These are phyloP conservation scores for Suncus etruscus DNA, from an alignment of 2,113 vertebrate species.

Conservation along the genomic window DNA sequence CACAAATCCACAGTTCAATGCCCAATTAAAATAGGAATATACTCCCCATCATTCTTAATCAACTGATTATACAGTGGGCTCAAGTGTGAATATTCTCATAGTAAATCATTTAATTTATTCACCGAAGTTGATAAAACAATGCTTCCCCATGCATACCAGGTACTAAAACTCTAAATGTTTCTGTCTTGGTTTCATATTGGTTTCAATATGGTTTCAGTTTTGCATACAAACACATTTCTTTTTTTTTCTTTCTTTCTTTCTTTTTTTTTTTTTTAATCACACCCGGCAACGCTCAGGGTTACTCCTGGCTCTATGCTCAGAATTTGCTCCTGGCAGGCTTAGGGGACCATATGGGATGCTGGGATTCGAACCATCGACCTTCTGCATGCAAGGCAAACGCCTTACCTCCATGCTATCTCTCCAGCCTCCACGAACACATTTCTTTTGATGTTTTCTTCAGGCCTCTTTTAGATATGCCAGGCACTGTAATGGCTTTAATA, in stretches of 20 bases:
- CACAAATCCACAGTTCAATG: background rate
- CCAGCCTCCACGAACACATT: background rate
- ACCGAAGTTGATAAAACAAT: background rate
- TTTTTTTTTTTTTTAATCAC: no score
- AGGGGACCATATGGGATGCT: no score
- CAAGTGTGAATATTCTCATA: background rate
- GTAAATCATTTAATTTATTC: background rate
- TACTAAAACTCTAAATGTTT: slow-evolving; percentile 5
- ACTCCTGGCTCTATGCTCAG: no score
- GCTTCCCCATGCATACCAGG: background rate
- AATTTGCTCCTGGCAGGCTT: no score
- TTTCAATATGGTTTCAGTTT: background rate
- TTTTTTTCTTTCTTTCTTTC: no score
- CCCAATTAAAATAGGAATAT: background rate
- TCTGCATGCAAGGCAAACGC: no score
- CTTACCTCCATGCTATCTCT: no score
- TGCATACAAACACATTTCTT: background rate
- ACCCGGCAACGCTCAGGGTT: no score
- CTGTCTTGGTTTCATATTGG: background rate
- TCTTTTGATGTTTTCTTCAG: slow-evolving; percentile 11
- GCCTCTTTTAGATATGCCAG: background rate
- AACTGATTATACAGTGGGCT: background rate
- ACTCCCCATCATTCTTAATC: background rate
- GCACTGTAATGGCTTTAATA: background rate
- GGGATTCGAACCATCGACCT: no score